These are phyloP conservation scores for Dexiosoma caninum DNA, from an alignment of 2,888 invertebrate species.

Conservation along the genomic window DNA sequence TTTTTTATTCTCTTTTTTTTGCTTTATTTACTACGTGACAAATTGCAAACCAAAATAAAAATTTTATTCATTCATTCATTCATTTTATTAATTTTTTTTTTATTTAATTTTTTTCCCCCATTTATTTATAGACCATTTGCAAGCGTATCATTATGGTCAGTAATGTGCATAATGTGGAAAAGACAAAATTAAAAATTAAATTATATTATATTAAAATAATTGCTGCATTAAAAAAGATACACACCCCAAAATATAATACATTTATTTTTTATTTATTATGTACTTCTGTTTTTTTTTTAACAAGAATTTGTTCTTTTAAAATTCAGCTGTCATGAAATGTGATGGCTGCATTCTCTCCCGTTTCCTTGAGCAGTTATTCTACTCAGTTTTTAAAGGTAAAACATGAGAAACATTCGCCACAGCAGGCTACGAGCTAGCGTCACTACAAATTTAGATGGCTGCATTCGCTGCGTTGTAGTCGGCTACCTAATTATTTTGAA, in stretches of 20 bases:
- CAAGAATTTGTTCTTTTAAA: too few species aligned
- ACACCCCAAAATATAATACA: neutral
- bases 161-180: slow-evolving; percentile 27
- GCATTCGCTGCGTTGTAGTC: too few species aligned
- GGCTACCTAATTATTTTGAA: too few species aligned
- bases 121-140: slow-evolving; percentile 9
- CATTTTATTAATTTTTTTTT: neutral
- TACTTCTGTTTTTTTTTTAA: neutral
- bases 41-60: slow-evolving; percentile 17
- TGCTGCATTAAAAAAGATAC: slow-evolving; percentile 26
- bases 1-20: neutral
- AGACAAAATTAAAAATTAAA: neutral
- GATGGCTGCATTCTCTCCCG: too few species aligned
- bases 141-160: slow-evolving; percentile 26
- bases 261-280: neutral
- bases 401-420: too few species aligned
- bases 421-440: too few species aligned
- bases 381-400: too few species aligned
- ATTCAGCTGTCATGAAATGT: too few species aligned
- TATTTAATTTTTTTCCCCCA: neutral
- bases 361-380: too few species aligned
- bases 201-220: slow-evolving; percentile 36
- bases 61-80: slow-evolving; percentile 41
- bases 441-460: too few species aligned
- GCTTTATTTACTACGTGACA: slow-evolving; percentile 38